These are phyloP conservation scores for Metopia argyrocephala DNA, from an alignment of 2,888 invertebrate species.

Conservation along the genomic window DNA sequence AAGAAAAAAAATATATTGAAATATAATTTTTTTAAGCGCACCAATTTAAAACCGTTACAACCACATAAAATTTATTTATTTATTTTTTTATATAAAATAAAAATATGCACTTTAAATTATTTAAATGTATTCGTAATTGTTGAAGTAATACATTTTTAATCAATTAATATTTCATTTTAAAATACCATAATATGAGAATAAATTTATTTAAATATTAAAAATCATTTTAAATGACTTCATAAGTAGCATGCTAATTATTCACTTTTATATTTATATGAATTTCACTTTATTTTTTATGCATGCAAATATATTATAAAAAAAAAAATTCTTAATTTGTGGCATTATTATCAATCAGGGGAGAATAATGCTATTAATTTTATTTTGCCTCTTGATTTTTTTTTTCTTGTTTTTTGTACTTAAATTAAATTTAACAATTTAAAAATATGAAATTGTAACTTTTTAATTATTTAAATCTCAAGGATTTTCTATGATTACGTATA, in stretches of 20 bases:
- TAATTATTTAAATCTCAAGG: too few species aligned
- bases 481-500: too few species aligned
- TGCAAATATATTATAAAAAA: too few species aligned
- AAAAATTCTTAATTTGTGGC: too few species aligned
- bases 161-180: slow-evolving; percentile 50
- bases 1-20: slow-evolving; percentile 27
- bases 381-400: too few species aligned
- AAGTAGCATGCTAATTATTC: slow-evolving; percentile 26
- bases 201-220: too few species aligned
- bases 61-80: slow-evolving; percentile 31
- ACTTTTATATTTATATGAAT: slow-evolving; percentile 7
- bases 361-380: too few species aligned
- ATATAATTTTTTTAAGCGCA: slow-evolving; percentile 71
- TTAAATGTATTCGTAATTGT: slow-evolving; percentile 5
- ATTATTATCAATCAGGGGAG: too few species aligned
- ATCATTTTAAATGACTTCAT: background rate
- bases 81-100: background rate
- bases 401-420: too few species aligned
- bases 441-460: too few species aligned
- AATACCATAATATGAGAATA: too few species aligned
- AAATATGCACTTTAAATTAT: slow-evolving; percentile 68
- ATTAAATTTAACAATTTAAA: too few species aligned
- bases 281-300: background rate
- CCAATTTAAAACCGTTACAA: slow-evolving; percentile 77
- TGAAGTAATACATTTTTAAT: slow-evolving; percentile 5